Percentiles rank a stretch among this genome's conserved stretches.
These are phyloP conservation scores for Tretioscincus oriximinensis DNA, from an alignment of 2,113 vertebrate genomes.

Conservation along the genomic window DNA sequence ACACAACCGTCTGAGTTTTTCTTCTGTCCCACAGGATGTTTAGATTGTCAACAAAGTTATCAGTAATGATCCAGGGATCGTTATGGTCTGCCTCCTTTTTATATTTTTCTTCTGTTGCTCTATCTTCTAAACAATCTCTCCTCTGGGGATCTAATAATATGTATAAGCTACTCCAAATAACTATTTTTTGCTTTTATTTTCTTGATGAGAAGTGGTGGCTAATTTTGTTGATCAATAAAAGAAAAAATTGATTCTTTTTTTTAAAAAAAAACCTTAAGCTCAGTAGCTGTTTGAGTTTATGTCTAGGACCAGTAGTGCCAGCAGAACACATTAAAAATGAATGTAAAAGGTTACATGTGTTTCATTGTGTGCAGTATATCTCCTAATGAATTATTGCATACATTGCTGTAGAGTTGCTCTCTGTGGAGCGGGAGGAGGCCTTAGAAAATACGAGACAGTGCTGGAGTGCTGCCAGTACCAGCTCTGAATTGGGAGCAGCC, in stretches of 20 bases:
- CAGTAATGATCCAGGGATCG: too few relatives aligned
- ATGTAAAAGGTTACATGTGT: not conserved
- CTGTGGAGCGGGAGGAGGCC: not conserved
- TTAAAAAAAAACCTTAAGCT: not conserved
- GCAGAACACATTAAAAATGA: slow-evolving; percentile 7
- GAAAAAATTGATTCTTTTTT: too few relatives aligned
- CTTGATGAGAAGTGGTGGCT: not conserved
- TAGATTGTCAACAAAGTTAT: too few relatives aligned
- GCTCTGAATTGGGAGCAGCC: slow-evolving; percentile 35
- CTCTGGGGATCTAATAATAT: too few relatives aligned
- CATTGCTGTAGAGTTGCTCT: slow-evolving; percentile 2
- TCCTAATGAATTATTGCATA: not conserved
- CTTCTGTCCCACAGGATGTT: too few relatives aligned
- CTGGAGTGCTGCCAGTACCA: slow-evolving; percentile 34
- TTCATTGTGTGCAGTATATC: not conserved
- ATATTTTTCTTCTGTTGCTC: too few relatives aligned
- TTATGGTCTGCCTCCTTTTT: too few relatives aligned
- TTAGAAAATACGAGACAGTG: slow-evolving; percentile 29
- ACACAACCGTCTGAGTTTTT: too few relatives aligned
- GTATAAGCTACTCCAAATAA: not conserved
- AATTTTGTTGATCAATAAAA: not conserved
- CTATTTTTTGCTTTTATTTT: not conserved
- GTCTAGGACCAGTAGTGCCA: not conserved
- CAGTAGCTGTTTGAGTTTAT: not conserved
- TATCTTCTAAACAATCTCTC: too few relatives aligned